Percentiles rank a stretch among this genome's conserved stretches.
Evolutionary conservation across 2,888 invertebrate genomes (phyloP).

Genomic region (Papilio demoleus): DNA sequence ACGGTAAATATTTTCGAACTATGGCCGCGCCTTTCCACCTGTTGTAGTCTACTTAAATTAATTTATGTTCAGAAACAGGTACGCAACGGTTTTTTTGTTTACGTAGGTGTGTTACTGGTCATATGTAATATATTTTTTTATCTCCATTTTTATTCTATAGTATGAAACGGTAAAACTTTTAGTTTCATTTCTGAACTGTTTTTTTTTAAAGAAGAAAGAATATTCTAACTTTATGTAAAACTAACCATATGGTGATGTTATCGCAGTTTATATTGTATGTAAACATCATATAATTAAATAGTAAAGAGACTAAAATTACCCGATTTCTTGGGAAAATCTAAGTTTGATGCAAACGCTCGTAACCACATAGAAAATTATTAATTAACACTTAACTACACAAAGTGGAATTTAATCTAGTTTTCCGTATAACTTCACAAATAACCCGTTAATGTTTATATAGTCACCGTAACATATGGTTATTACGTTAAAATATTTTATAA

Average conservation of each 20-base stretch:
- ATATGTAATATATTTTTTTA: constrained; percentile 29
- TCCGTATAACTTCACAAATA: too few relatives aligned
- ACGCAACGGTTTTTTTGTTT: constrained; percentile 32
- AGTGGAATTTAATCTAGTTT: neutral
- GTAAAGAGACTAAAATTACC: neutral
- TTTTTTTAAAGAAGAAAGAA: too few relatives aligned
- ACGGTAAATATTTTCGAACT: constrained; percentile 13
- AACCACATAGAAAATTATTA: too few relatives aligned
- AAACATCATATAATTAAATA: neutral
- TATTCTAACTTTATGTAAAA: too few relatives aligned
- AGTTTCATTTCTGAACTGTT: neutral
- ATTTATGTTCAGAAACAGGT: constrained; percentile 39
- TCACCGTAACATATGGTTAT: neutral
- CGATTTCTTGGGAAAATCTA: neutral
- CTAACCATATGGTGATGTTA: too few relatives aligned
- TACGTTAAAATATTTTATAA: neutral
- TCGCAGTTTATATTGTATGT: too few relatives aligned
- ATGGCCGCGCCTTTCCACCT: constrained; percentile 52
- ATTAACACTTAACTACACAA: too few relatives aligned
- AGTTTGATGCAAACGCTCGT: too few relatives aligned
- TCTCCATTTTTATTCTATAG: neutral
- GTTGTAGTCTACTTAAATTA: constrained; percentile 42
- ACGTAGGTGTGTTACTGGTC: constrained; percentile 26
- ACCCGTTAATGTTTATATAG: too few relatives aligned
- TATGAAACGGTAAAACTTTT: constrained; percentile 17